phyloP scores from a whole-genome alignment of 2,888 invertebrate genomes.

The Matsumyia berberina region DNA sequence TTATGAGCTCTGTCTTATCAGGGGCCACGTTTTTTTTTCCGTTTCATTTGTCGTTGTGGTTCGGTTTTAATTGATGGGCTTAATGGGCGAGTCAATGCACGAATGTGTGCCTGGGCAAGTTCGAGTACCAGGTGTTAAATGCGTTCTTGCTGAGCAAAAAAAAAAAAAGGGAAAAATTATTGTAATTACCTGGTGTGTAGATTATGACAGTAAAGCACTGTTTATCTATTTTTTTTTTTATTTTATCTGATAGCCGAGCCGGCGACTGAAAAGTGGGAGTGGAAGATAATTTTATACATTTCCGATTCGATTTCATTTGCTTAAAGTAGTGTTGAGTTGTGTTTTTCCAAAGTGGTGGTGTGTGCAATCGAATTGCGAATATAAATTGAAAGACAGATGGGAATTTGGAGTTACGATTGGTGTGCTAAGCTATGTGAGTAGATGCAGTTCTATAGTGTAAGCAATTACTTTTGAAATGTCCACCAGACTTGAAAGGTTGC shows the following conservation, averaged over 20 bases:
- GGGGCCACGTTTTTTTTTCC: slow-evolving; percentile 1
- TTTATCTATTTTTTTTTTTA: slow-evolving; percentile 39
- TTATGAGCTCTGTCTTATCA: slow-evolving; percentile 36
- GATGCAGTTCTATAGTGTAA: not conserved
- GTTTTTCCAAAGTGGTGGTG: slow-evolving; percentile 9
- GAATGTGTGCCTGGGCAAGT: too few species aligned
- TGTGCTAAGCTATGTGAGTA: slow-evolving; percentile 41
- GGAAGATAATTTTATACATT: slow-evolving; percentile 5
- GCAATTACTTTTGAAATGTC: too few species aligned
- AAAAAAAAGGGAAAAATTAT: slow-evolving; percentile 7
- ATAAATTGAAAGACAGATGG: slow-evolving; percentile 6
- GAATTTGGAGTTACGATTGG: slow-evolving; percentile 33
- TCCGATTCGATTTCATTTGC: slow-evolving; percentile 4
- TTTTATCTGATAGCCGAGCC: slow-evolving; percentile 14
- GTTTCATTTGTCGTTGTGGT: not conserved
- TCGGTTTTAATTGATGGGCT: slow-evolving; percentile 15
- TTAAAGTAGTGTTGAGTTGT: slow-evolving; percentile 19
- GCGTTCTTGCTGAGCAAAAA: slow-evolving; percentile 13
- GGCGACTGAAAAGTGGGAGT: not conserved
- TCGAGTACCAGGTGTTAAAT: slow-evolving; percentile 15
- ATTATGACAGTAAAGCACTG: slow-evolving; percentile 10
- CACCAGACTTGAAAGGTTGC: too few species aligned
- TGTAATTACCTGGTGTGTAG: slow-evolving; percentile 15
- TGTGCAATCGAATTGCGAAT: not conserved
- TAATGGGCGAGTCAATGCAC: not conserved